These are phyloP conservation scores for Casuarius casuarius DNA, from an alignment of 2,113 vertebrate genomes.

Conservation along the genomic window DNA sequence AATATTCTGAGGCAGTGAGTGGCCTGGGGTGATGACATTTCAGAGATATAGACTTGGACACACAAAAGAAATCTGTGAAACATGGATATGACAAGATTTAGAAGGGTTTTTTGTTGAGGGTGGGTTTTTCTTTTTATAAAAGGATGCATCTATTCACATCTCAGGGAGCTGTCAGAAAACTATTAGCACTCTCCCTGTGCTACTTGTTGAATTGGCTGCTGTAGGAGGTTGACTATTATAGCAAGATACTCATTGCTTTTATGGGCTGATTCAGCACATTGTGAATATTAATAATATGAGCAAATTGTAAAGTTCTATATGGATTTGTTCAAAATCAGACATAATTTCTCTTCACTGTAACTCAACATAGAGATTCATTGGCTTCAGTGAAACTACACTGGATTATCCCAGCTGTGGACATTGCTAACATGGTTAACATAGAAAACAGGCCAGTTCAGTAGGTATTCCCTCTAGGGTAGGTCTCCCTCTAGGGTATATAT, in stretches of 20 bases:
- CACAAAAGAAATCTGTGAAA: constrained; percentile 50
- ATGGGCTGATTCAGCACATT: constrained; percentile 9
- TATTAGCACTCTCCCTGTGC: constrained; percentile 11
- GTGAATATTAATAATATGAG: background rate
- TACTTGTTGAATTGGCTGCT: constrained; percentile 2
- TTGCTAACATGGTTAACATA: background rate
- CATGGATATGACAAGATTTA: constrained; percentile 37
- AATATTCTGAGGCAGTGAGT: constrained; percentile 49
- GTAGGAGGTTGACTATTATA: background rate
- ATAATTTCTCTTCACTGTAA: background rate
- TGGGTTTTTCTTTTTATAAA: constrained; percentile 36
- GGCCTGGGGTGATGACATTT: constrained; percentile 35
- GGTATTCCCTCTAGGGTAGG: background rate
- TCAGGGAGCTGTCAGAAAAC: background rate
- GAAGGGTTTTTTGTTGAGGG: background rate
- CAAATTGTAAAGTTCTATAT: background rate
- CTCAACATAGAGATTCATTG: background rate
- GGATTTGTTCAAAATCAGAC: background rate
- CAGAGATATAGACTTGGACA: constrained; percentile 29
- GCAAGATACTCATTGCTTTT: background rate
- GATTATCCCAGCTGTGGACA: background rate
- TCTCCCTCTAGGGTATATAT: background rate
- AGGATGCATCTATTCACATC: constrained; percentile 4
- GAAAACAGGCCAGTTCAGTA: background rate
- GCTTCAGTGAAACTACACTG: background rate